Conservation (phyloP, 2,113 vertebrate genomes). For the Vireo altiloquus region DNA sequence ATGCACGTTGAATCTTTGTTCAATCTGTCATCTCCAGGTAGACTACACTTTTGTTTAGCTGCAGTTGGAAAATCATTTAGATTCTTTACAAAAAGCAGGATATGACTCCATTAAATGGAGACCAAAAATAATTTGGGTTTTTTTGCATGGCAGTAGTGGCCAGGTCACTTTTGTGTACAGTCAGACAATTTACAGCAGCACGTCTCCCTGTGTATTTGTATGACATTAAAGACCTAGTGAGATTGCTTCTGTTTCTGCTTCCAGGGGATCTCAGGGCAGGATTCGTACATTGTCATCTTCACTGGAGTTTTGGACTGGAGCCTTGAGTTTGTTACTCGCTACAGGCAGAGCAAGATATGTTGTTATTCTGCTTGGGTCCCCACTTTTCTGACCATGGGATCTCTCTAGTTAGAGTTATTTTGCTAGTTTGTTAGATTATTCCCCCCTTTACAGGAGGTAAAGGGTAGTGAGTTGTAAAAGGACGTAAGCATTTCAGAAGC, state of each 20-base stretch:
- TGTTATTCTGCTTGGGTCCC: background rate
- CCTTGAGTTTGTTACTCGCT: background rate
- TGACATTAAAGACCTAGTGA: background rate
- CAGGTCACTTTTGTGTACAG: background rate
- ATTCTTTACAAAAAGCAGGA: slow-evolving; percentile 34
- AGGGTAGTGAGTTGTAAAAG: background rate
- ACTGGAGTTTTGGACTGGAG: slow-evolving; percentile 2
- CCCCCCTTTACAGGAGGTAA: background rate
- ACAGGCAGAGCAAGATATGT: background rate
- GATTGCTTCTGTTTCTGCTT: background rate
- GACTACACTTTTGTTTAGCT: slow-evolving; percentile 37
- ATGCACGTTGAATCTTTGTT: background rate
- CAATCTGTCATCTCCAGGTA: slow-evolving; percentile 55
- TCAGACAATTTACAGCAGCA: background rate
- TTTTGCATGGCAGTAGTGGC: background rate
- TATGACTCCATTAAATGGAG: slow-evolving; percentile 21
- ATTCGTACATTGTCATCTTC: background rate
- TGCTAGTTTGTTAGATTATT: background rate
- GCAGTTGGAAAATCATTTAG: slow-evolving; percentile 58
- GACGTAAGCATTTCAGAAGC: background rate
- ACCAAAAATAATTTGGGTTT: background rate
- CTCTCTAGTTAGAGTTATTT: background rate
- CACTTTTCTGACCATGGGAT: fast-evolving
- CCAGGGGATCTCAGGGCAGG: background rate
- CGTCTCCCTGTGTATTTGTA: background rate